Base-by-base conservation (phyloP, 2,888 invertebrate genomes). In the Sphaeridia pumilis region DNA sequence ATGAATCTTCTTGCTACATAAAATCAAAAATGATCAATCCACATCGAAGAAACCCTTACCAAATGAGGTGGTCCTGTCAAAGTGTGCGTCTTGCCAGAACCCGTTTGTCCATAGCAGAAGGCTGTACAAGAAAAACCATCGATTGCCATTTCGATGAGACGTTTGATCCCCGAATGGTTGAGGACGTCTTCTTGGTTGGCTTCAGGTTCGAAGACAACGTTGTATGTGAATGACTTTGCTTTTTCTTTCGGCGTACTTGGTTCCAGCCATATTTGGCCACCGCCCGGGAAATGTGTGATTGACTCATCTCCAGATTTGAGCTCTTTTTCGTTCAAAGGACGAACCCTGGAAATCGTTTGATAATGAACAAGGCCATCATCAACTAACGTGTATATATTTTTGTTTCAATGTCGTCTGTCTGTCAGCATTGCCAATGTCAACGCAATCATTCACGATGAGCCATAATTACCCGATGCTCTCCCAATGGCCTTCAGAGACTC, bases 101-200 rank as follows among this genome's bases (percentile, higher is more conserved):
- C 93, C 0, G 94, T 94, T 74, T 94, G 94, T 1, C 94, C 94
- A 72, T 94, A 94, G 69, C 94, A 94, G 72, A 94, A 88, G 25
- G 85, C 87, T 1, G 94, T 94, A 68, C 90, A 89, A 27, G 87
- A 84, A 70, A 90, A 94, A 22, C 94, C 94, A 69, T 90, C 89
- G 34, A 93, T 80, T 1, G 90, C 87, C 89, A 93, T 92, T 70
- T 92, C 88, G 54, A 94, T 81, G 17, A 94, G 80, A 47, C 87
- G 77, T 68, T 87, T 90, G 57, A 93, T 80, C 1, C 93, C 93
- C 0, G 86, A 90, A 72, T 85, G 87, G 69, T 90, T 86, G 55
- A 94, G 74, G 43, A 94, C 80, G 67, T 93, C 93, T 67, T 80
- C 79, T 66, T 81, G 80, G 0, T 83, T 83, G 0, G 93, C 88